A percentile compares a stretch with the other conserved stretches of the same genome.
Conservation (phyloP, 2,888 invertebrate genomes). For the Thysanoteuthis rhombus region DNA sequence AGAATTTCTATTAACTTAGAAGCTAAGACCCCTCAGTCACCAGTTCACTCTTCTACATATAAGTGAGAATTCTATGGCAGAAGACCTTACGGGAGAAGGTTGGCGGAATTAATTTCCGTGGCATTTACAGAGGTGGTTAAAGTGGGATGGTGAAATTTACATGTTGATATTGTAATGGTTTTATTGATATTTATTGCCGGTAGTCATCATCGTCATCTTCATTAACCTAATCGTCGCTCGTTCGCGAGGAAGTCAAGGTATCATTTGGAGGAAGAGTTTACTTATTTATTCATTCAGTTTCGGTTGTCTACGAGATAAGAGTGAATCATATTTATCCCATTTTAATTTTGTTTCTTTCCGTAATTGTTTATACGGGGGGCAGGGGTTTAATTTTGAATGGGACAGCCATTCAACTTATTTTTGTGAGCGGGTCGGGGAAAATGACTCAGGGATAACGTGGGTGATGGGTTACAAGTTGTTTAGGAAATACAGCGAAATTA, state of each 20-base stretch:
- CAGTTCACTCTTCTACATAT: no score
- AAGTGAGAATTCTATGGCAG: no score
- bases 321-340: background rate
- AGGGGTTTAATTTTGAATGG: background rate
- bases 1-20: no score
- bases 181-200: background rate
- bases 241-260: background rate
- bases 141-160: background rate
- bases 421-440: no score
- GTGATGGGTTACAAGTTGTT: no score
- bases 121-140: background rate
- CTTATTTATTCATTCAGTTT: background rate
- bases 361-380: background rate
- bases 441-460: no score
- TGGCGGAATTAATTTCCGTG: background rate
- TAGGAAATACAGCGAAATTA: no score
- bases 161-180: background rate
- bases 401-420: background rate
- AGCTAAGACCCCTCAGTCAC: no score
- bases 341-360: background rate
- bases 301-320: background rate
- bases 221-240: background rate
- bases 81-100: background rate
- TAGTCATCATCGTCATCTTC: background rate
- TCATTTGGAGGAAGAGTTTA: background rate